These are phyloP conservation scores for Protobothrops flavoviridis DNA, from an alignment of 2,113 vertebrate genomes.

Conservation along the genomic window DNA sequence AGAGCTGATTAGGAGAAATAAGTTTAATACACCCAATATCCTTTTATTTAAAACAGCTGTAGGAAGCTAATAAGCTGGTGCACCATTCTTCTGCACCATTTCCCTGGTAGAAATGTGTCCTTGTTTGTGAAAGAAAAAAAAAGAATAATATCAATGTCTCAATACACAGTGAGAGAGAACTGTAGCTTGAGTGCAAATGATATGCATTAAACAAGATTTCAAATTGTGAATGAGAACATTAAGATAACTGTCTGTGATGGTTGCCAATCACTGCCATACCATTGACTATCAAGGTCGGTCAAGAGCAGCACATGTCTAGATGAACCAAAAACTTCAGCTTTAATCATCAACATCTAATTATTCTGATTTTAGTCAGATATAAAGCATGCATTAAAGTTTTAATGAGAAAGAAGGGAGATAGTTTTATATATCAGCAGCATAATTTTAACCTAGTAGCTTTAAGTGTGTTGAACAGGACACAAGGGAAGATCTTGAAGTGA, in stretches of 20 bases:
- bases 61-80: background rate
- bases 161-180: background rate
- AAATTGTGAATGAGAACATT: background rate
- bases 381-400: background rate
- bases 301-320: background rate
- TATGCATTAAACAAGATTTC: background rate
- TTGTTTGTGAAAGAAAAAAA: background rate
- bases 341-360: background rate
- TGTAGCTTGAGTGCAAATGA: background rate
- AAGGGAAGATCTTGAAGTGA: background rate
- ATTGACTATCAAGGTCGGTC: background rate
- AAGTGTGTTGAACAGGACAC: background rate
- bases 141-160: background rate
- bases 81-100: background rate
- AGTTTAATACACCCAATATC: background rate
- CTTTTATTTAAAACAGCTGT: background rate
- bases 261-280: background rate
- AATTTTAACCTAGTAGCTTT: background rate
- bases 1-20: background rate
- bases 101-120: background rate
- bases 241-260: background rate
- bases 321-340: background rate
- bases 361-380: background rate
- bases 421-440: background rate
- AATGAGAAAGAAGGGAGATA: background rate